Conservation (phyloP, 2,888 invertebrate species). For the Catocala sponsa region DNA sequence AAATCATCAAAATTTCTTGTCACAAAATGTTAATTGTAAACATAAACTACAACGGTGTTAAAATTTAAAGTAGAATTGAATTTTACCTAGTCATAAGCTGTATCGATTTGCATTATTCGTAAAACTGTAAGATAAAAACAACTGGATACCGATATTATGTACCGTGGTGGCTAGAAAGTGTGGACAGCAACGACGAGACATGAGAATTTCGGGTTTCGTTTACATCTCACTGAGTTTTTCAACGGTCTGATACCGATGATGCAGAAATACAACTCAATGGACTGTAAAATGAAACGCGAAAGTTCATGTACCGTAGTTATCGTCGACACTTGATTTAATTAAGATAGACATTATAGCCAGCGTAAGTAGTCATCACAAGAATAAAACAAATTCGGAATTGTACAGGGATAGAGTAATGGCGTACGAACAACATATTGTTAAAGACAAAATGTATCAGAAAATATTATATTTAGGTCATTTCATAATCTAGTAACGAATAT, state of each 20-base stretch:
- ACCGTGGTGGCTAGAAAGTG: slow-evolving; percentile 70
- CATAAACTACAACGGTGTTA: slow-evolving; percentile 60
- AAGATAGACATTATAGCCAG: slow-evolving; percentile 46
- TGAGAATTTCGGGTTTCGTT: slow-evolving; percentile 20
- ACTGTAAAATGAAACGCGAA: slow-evolving; percentile 18
- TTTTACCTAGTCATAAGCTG: slow-evolving; percentile 87
- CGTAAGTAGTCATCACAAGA: slow-evolving; percentile 55
- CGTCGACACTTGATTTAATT: slow-evolving; percentile 32
- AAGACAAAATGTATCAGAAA: slow-evolving; percentile 62
- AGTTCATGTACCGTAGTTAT: slow-evolving; percentile 17
- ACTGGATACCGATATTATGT: slow-evolving; percentile 65
- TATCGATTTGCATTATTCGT: slow-evolving; percentile 76
- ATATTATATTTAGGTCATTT: slow-evolving; percentile 62
- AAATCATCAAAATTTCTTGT: slow-evolving; percentile 46
- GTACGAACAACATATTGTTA: slow-evolving; percentile 60
- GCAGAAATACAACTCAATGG: slow-evolving; percentile 25
- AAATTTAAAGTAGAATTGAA: slow-evolving; percentile 78
- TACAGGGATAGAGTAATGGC: slow-evolving; percentile 83
- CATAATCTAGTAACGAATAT: slow-evolving; percentile 58
- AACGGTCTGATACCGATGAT: slow-evolving; percentile 11
- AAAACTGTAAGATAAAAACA: slow-evolving; percentile 71
- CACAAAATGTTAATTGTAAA: slow-evolving; percentile 49
- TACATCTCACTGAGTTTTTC: slow-evolving; percentile 32
- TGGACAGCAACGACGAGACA: slow-evolving; percentile 23
- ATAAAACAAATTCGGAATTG: slow-evolving; percentile 85